Evolutionary conservation across 2,113 vertebrate genomes (phyloP).

Genomic region (Scomber colias): DNA sequence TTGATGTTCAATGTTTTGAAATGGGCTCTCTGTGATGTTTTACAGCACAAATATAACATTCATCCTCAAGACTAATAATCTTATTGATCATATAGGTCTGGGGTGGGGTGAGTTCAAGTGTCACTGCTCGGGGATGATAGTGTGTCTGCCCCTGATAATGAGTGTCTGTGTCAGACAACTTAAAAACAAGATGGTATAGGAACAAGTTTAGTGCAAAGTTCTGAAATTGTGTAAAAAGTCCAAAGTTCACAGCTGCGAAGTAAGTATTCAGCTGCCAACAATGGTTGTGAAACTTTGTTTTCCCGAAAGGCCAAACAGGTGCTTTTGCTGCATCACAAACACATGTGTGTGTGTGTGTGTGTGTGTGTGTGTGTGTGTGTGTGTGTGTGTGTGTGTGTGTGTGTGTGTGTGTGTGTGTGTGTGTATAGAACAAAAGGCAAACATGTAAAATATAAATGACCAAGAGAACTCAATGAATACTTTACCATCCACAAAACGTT

Average conservation of each 20-base stretch:
- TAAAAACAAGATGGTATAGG: conserved; percentile 5
- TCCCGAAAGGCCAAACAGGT: background rate
- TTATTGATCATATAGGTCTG: background rate
- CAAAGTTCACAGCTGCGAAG: background rate
- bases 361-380: too few relatives aligned
- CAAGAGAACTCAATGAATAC: background rate
- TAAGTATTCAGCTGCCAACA: background rate
- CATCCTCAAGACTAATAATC: background rate
- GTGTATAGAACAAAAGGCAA: background rate
- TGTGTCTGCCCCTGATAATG: conserved; percentile 38
- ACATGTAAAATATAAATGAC: background rate
- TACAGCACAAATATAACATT: background rate
- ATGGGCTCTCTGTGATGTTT: background rate
- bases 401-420: too few relatives aligned
- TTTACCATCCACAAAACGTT: conserved; percentile 89
- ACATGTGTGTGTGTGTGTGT: too few relatives aligned
- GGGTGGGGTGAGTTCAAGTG: background rate
- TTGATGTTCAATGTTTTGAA: background rate
- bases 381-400: too few relatives aligned
- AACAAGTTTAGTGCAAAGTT: background rate
- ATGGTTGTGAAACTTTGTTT: background rate
- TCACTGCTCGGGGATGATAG: conserved; percentile 6
- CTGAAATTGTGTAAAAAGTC: background rate
- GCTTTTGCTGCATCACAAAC: background rate
- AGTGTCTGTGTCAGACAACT: background rate